Conservation (phyloP, 2,888 invertebrate species). For the Parnassius orleans region DNA sequence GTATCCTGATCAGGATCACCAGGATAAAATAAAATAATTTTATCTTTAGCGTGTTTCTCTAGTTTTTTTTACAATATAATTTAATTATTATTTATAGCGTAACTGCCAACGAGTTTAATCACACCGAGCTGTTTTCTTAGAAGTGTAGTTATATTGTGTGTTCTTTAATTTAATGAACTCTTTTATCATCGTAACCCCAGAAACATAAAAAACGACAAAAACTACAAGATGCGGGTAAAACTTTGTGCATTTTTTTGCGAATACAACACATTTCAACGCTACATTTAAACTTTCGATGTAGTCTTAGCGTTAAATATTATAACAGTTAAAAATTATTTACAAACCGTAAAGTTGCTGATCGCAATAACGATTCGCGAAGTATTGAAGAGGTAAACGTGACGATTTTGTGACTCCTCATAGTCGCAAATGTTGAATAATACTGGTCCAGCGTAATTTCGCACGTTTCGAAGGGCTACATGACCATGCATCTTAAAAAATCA, state of each 20-base stretch:
- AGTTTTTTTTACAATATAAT: too few species aligned
- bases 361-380: slow-evolving; percentile 61
- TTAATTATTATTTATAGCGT: too few species aligned
- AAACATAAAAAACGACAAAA: neutral
- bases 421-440: slow-evolving; percentile 59
- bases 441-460: slow-evolving; percentile 53
- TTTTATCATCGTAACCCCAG: neutral
- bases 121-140: too few species aligned
- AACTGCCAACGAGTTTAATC: too few species aligned
- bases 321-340: slow-evolving; percentile 26
- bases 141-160: neutral
- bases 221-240: neutral
- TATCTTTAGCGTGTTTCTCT: too few species aligned
- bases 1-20: too few species aligned
- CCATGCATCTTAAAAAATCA: slow-evolving; percentile 49
- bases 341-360: slow-evolving; percentile 62
- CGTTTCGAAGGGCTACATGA: slow-evolving; percentile 52
- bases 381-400: slow-evolving; percentile 60
- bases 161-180: neutral
- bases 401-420: slow-evolving; percentile 35
- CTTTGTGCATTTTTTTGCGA: too few species aligned
- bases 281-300: neutral
- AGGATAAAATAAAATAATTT: too few species aligned
- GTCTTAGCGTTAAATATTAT: neutral
- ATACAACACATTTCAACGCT: too few species aligned